Base-by-base conservation (phyloP, 2,113 vertebrate genomes). In the Petrocephalus microphthalmus region DNA sequence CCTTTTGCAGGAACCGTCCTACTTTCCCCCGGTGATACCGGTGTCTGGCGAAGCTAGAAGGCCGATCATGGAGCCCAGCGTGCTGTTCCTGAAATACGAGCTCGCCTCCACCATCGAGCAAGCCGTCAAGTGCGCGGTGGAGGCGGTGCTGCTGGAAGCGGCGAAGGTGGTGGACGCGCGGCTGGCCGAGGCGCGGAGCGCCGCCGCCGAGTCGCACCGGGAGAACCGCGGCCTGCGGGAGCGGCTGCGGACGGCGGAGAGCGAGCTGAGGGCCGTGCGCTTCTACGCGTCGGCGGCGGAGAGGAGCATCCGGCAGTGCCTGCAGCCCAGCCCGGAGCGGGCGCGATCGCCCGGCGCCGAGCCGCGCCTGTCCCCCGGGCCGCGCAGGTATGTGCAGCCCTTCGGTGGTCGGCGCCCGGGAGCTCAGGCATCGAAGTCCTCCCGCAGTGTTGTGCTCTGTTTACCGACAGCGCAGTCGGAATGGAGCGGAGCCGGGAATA, bases 281-380 rank as follows among this genome's bases (percentile, higher is more conserved):
- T 92, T 91, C 87, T 93, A 93, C 89, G 89, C 92, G 89, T 87
- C 91, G 11, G 92, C 92, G 20, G 92, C 92, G 1, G 92, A 93
- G 87, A 93, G 90, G 19, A 93, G 92, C 87, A 93, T 93, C 0
- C 91, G 92, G 87, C 92, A 93, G 85, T 93, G 92, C 81, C 71
- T 93, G 83, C 89, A 90, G 29, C 85, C 92, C 0, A 83, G 49
- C 19, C 81, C 20, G 10, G 37, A 22, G 3, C 20, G 19, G 37
- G 45, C 81, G 7, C 19, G 5, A 8, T 83, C 81, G n/a, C 45
- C 45, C 81, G 8, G 42, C 37, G 22, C 42, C 17, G 45, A 49
- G 49, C 42, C 7, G 45, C 19, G 20, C 53, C 64, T n/a, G n/a
- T 42, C 71, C 7, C 13, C 57, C 29, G 81, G 1, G 49, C n/a